These are phyloP conservation scores for Crioceris asparagi DNA, from an alignment of 2,888 invertebrate species.

Conservation along the genomic window DNA sequence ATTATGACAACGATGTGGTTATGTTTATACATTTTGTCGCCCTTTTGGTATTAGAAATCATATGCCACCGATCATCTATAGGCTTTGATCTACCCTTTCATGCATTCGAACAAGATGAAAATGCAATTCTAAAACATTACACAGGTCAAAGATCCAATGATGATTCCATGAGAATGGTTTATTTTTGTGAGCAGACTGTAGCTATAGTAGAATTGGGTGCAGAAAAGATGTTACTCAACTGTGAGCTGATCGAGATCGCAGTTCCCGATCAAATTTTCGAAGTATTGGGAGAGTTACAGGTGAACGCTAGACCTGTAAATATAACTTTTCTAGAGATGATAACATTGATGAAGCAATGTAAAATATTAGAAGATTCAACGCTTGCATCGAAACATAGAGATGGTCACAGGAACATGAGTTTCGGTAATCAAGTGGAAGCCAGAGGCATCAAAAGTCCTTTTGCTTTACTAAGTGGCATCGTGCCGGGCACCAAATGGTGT, in stretches of 20 bases:
- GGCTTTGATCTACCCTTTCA: too few relatives aligned
- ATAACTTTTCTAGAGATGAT: constrained; percentile 67
- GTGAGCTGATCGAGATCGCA: constrained; percentile 78
- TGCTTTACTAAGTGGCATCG: constrained; percentile 64
- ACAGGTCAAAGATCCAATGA: constrained; percentile 54
- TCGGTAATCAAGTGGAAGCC: constrained; percentile 18
- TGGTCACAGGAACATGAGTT: constrained; percentile 11
- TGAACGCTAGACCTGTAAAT: constrained; percentile 50
- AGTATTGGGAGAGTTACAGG: constrained; percentile 51
- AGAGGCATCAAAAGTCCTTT: constrained; percentile 51
- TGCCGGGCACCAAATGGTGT: constrained; percentile 89
- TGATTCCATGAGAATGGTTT: constrained; percentile 63
- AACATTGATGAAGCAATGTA: constrained; percentile 69
- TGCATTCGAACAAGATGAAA: too few relatives aligned
- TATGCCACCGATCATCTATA: too few relatives aligned
- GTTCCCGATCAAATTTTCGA: constrained; percentile 55
- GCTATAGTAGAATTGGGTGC: constrained; percentile 70
- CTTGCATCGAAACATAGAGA: constrained; percentile 33
- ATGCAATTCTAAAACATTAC: constrained; percentile 44
- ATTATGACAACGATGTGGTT: too few relatives aligned
- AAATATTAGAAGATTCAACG: constrained; percentile 45
- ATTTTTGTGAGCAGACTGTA: constrained; percentile 71
- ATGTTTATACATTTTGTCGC: too few relatives aligned
- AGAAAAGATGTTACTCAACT: constrained; percentile 59
- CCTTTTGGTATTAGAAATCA: too few relatives aligned